phyloP scores from a whole-genome alignment of 2,113 vertebrate genomes.

The Forbesichthys agassizii region DNA sequence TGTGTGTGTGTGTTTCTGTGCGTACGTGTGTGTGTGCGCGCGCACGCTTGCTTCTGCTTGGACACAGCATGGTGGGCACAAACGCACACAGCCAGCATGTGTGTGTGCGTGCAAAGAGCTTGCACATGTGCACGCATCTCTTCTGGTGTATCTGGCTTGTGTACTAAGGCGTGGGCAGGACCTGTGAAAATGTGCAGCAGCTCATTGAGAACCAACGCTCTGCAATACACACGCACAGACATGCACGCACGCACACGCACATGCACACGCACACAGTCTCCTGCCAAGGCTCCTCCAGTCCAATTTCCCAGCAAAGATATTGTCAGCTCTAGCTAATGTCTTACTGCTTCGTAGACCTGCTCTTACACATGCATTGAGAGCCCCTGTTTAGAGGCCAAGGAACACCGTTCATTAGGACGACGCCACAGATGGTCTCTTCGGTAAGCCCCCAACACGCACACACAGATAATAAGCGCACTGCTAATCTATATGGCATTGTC shows the following conservation, averaged over 20 bases:
- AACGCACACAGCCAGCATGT: neutral
- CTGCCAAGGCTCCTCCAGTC: constrained; percentile 73
- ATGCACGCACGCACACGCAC: constrained; percentile 43
- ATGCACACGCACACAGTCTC: constrained; percentile 43
- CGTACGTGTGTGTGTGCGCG: neutral
- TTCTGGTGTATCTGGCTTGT: constrained; percentile 63
- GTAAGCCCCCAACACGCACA: constrained; percentile 64
- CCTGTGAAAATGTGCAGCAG: constrained; percentile 74
- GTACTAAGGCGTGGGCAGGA: constrained; percentile 64
- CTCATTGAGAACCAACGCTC: constrained; percentile 68
- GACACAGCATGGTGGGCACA: too few species aligned
- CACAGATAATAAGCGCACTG: constrained; percentile 42
- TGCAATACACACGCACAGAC: constrained; percentile 29
- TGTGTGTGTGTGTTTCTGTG: neutral
- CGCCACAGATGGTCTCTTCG: constrained; percentile 73
- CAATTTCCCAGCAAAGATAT: constrained; percentile 76
- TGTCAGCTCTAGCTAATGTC: constrained; percentile 79
- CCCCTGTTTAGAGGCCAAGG: constrained; percentile 66
- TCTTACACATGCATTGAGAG: constrained; percentile 76
- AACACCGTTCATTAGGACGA: constrained; percentile 70
- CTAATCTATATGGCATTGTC: constrained; percentile 68
- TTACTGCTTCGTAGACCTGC: constrained; percentile 73
- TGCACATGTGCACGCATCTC: neutral
- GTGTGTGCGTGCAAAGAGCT: constrained; percentile 15
- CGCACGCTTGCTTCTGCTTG: constrained; percentile 21